A percentile compares a stretch with the other conserved stretches of the same genome.
phyloP scores from a whole-genome alignment of 2,113 vertebrate genomes.

The Callithrix jacchus region DNA sequence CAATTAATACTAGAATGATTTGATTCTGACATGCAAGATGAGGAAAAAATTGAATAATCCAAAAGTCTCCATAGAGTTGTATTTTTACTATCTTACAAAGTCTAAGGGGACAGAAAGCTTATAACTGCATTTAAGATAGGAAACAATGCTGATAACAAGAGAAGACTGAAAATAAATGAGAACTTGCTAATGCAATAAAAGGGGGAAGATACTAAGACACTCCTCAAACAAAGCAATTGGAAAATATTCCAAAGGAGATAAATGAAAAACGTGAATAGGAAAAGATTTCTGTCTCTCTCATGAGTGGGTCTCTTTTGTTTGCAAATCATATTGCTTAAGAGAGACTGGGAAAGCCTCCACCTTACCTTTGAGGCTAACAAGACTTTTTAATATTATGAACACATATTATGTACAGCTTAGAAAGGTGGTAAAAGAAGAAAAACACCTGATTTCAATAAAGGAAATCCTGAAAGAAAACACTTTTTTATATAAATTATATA shows the following conservation, averaged over 20 bases:
- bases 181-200: constrained; percentile 56
- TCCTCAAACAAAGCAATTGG: constrained; percentile 13
- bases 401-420: constrained; percentile 16
- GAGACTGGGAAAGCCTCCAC: constrained; percentile 21
- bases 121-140: constrained; percentile 70
- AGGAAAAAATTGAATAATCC: constrained; percentile 55
- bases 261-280: constrained; percentile 41
- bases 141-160: constrained; percentile 52
- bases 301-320: constrained; percentile 17
- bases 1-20: constrained; percentile 57
- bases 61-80: constrained; percentile 48
- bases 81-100: constrained; percentile 53
- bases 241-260: constrained; percentile 54
- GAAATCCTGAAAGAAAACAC: constrained; percentile 16
- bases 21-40: constrained; percentile 55
- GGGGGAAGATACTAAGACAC: not conserved
- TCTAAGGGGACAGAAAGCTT: constrained; percentile 51
- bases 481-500: not conserved
- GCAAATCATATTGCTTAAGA: constrained; percentile 30
- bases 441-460: not conserved
- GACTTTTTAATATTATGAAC: constrained; percentile 48
- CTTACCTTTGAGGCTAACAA: constrained; percentile 48
- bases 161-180: constrained; percentile 69
- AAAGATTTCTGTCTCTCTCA: constrained; percentile 60
- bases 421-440: not conserved